Evolutionary conservation across 1,140 invertebrate genomes (phyloP).

Genomic region (Drosophila malerkotliana): DNA sequence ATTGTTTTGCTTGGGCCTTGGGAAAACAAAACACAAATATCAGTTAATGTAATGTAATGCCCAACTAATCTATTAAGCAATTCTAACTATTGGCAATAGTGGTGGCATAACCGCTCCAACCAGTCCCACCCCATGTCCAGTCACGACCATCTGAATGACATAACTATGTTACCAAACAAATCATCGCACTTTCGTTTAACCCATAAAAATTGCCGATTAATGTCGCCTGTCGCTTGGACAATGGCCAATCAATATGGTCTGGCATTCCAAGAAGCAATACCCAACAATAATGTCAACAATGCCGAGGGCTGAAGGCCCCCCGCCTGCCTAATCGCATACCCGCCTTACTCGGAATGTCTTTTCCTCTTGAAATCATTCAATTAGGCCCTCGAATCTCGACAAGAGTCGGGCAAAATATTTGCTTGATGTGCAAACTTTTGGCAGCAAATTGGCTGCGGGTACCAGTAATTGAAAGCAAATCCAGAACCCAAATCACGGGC

Average conservation of each 20-base stretch:
- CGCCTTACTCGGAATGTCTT: conserved; percentile 4
- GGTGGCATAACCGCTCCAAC: conserved; percentile 18
- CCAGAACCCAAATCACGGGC: conserved; percentile 45
- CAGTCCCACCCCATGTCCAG: too few relatives aligned
- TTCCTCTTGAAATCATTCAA: conserved; percentile 43
- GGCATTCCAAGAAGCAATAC: conserved; percentile 6
- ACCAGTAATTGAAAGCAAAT: conserved; percentile 73
- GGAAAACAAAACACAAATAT: conserved; percentile 14
- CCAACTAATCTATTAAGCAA: conserved; percentile 38
- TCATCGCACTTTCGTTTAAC: not conserved
- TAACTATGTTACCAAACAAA: conserved; percentile 20
- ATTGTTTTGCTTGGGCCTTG: conserved; percentile 11
- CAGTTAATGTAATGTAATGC: conserved; percentile 30
- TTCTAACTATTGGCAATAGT: conserved; percentile 12
- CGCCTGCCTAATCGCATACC: not conserved
- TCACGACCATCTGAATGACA: conserved; percentile 5
- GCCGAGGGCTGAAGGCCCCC: not conserved
- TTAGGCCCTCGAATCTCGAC: conserved; percentile 19
- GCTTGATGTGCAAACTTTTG: conserved; percentile 54
- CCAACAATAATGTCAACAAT: not conserved
- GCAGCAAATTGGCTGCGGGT: conserved; percentile 67
- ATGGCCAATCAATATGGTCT: conserved; percentile 11
- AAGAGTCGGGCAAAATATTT: conserved; percentile 30
- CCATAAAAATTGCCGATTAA: conserved; percentile 1
- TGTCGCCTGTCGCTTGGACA: not conserved